Conservation (phyloP, 2,888 invertebrate genomes). For the Lissocephala sabroskyi region DNA sequence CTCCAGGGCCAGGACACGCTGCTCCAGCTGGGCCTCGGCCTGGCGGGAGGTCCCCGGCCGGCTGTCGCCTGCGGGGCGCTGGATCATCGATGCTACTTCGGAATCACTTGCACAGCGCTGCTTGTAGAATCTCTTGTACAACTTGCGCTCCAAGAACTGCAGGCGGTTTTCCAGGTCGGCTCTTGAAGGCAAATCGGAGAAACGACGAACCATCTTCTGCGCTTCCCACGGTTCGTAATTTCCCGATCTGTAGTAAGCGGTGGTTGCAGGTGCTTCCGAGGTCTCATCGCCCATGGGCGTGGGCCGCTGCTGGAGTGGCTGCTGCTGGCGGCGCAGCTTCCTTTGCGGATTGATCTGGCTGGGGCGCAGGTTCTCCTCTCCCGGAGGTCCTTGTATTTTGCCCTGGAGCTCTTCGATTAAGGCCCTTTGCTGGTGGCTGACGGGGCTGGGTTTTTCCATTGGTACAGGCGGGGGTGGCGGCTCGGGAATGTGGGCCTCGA, state of each 20-base stretch:
- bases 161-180: conserved; percentile 69
- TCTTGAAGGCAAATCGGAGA: conserved; percentile 69
- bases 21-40: conserved; percentile 46
- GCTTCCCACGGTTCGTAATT: conserved; percentile 58
- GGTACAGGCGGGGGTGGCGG: conserved; percentile 37
- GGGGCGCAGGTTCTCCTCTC: conserved; percentile 55
- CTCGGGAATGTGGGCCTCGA: conserved; percentile 44
- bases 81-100: conserved; percentile 64
- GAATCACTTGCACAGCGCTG: conserved; percentile 71
- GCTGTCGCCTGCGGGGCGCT: conserved; percentile 20
- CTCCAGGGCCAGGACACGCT: conserved; percentile 63
- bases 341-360: conserved; percentile 60
- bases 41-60: conserved; percentile 49
- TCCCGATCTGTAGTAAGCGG: conserved; percentile 66
- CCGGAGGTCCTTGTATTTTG: conserved; percentile 45
- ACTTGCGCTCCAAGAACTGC: conserved; percentile 66
- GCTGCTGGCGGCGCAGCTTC: conserved; percentile 19
- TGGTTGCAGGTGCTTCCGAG: conserved; percentile 70
- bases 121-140: conserved; percentile 66
- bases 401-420: conserved; percentile 62
- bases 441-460: conserved; percentile 14
- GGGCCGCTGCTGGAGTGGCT: conserved; percentile 36
- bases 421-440: conserved; percentile 44
- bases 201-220: conserved; percentile 68
- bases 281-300: conserved; percentile 63